These are phyloP conservation scores for Xenopus tropicalis DNA, from an alignment of 2,113 vertebrate genomes.

Conservation along the genomic window UCB_Xtro_10.0 CM004446.2:104835501-104836000, in stretches of 20 bases:
- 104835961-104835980: slow-evolving; percentile 14
- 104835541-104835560: slow-evolving; percentile 96
- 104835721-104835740: slow-evolving; percentile 48
- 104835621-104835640: slow-evolving; percentile 40
- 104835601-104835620: slow-evolving; percentile 45
- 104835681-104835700: slow-evolving; percentile 44
- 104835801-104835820: slow-evolving; percentile 57
- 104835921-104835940: background rate
- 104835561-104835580: slow-evolving; percentile 75
- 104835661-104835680: slow-evolving; percentile 51
- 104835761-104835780: slow-evolving; percentile 51
- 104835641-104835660: slow-evolving; percentile 46
- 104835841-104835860: slow-evolving; percentile 71
- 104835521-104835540: slow-evolving; percentile 92
- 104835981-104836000: slow-evolving; percentile 46
- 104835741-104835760: slow-evolving; percentile 52
- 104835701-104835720: slow-evolving; percentile 49
- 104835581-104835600: background rate
- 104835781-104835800: slow-evolving; percentile 65
- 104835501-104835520: slow-evolving; percentile 89
- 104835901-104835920: slow-evolving; percentile 37
- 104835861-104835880: slow-evolving; percentile 66
- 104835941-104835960: background rate
- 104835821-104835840: slow-evolving; percentile 55
- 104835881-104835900: slow-evolving; percentile 38